Evolutionary conservation across 2,113 vertebrate genomes (phyloP), one percentile per base, ranked within the genome.

Genomic region (Pseudolaguvia tuberculata): DNA sequence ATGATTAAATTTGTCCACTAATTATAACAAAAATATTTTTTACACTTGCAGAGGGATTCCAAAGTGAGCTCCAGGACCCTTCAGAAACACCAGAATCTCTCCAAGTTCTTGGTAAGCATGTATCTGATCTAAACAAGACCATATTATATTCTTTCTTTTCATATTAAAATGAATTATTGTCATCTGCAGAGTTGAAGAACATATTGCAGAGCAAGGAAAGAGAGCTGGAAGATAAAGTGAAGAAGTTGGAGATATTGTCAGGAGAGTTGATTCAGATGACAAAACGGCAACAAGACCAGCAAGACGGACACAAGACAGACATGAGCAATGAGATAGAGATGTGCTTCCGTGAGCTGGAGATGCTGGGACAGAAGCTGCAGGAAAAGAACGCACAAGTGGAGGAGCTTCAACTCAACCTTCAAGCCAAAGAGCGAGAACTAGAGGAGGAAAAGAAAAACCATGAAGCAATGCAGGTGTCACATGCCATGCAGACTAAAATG

Each of bases 331-430:
- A 77, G 75, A 35, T 77, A 23, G 67, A 77, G 20, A 23, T 27
- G 17, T 77, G 57, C 20, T 63, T 63, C 1, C 13, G 0, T 35
- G 57, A 77, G 27, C 35, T 77, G 56, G 57, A 29, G 35, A 29
- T 35, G 8, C 48, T 71, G 50, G 67, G 57, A 18, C n/a, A 29
- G 50, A 62, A 71, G 2, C 75, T 77, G 29, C 75, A 62, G 50
- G 57, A 77, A 50, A 70, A 55, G 67, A 42, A 47, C 18, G 20
- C 23, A 1, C 10, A 48, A 56, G 56, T 59, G 11, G 11, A 59
- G 42, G 14, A 59, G 70, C 70, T 71, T 11, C 35, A 4, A 20
- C 23, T 12, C 8, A 13, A 42, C 18, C 15, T 72, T 2, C 15
- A 47, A 17, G 15, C 25, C 4, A 72, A 58, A 48, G 53, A 58